These are phyloP conservation scores for Agrenia bidenticulata DNA, from an alignment of 2,888 invertebrate genomes.

Conservation along the genomic window DNA sequence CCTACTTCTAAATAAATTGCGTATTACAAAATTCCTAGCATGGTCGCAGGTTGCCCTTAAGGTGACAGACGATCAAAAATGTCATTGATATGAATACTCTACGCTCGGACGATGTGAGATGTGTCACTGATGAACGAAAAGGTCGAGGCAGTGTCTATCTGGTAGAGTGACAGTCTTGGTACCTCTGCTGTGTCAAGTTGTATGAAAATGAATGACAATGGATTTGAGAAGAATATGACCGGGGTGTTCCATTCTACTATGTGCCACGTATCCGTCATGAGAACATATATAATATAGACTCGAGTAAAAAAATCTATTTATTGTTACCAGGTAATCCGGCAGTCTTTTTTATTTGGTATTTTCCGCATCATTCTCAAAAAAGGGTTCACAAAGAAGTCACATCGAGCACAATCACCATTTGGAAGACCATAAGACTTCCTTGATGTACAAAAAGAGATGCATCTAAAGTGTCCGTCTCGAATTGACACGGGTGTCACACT, in stretches of 20 bases:
- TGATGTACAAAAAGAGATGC: conserved; percentile 20
- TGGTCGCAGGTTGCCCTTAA: neutral
- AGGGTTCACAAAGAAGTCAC: conserved; percentile 43
- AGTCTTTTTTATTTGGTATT: conserved; percentile 37
- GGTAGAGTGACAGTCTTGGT: neutral
- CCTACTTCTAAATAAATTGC: neutral
- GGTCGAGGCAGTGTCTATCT: conserved; percentile 14
- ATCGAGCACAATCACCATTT: conserved; percentile 44
- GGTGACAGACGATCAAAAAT: neutral
- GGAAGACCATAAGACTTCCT: conserved; percentile 25
- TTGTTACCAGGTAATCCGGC: conserved; percentile 31
- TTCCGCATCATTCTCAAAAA: conserved; percentile 32
- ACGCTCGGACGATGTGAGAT: neutral
- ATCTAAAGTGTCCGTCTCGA: conserved; percentile 12
- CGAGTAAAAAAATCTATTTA: conserved; percentile 5
- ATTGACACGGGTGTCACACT: neutral
- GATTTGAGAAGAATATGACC: no score
- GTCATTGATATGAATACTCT: conserved; percentile 1
- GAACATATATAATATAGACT: neutral
- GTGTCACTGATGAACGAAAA: conserved; percentile 6
- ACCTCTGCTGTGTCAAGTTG: neutral
- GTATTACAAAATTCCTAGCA: neutral
- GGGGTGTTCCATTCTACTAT: no score
- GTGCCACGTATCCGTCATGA: neutral
- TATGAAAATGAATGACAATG: neutral